These are phyloP conservation scores for Hydrolagus affinis DNA, from an alignment of 2,113 vertebrate genomes.

Conservation along the genomic window DNA sequence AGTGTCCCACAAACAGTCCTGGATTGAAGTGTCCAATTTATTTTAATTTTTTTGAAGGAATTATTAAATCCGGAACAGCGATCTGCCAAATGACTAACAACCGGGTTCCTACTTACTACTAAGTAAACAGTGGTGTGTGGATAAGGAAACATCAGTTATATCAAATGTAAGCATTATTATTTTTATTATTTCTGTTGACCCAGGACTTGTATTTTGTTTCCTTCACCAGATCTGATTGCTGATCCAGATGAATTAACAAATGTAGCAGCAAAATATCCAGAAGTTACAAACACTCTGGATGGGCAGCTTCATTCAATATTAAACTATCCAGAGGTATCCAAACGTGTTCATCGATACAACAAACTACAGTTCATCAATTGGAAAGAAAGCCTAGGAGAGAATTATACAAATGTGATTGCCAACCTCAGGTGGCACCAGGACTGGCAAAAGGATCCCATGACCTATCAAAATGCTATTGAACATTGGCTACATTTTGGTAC, in stretches of 20 bases:
- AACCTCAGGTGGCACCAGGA: constrained; percentile 86
- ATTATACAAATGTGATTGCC: constrained; percentile 74
- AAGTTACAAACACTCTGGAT: constrained; percentile 59
- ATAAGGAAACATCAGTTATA: too few species aligned
- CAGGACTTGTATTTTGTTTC: constrained; percentile 25
- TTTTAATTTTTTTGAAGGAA: too few species aligned
- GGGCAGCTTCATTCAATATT: constrained; percentile 63
- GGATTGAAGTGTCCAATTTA: too few species aligned
- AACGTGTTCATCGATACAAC: constrained; percentile 72
- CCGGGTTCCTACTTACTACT: too few species aligned
- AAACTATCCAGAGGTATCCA: constrained; percentile 75
- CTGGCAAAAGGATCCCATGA: constrained; percentile 66
- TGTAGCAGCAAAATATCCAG: constrained; percentile 60
- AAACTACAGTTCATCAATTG: constrained; percentile 71
- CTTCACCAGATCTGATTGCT: constrained; percentile 65
- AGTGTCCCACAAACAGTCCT: too few species aligned
- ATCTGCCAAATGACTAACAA: too few species aligned
- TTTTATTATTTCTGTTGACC: not conserved
- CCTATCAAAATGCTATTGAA: constrained; percentile 66
- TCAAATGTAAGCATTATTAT: too few species aligned
- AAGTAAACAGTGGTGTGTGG: too few species aligned
- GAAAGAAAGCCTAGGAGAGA: constrained; percentile 63
- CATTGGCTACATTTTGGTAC: constrained; percentile 56
- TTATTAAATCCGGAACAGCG: too few species aligned
- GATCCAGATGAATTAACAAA: constrained; percentile 82